These are phyloP conservation scores for Phodopus roborovskii DNA, from an alignment of 2,113 vertebrate species.

Conservation along the genomic window DNA sequence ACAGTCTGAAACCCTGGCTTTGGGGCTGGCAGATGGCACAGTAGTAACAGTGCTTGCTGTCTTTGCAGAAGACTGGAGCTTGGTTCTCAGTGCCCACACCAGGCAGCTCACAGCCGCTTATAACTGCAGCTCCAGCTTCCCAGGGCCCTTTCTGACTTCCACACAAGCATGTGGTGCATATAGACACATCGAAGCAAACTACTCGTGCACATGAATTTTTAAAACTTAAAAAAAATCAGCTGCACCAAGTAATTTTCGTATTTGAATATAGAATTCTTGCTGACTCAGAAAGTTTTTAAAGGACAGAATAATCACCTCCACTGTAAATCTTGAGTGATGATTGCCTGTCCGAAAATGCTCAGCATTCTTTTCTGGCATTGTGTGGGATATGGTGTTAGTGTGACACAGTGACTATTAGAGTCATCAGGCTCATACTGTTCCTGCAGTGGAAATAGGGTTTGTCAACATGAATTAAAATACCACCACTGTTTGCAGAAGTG, in stretches of 20 bases:
- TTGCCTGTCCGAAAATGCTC: neutral
- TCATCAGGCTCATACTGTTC: conserved; percentile 2
- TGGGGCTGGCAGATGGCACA: neutral
- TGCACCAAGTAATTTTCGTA: neutral
- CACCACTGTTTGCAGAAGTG: neutral
- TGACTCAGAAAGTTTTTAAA: conserved; percentile 20
- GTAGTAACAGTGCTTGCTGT: neutral
- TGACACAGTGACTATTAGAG: neutral
- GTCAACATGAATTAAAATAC: neutral
- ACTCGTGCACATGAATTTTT: neutral
- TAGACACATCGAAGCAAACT: neutral
- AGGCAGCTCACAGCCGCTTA: neutral
- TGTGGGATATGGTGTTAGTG: neutral
- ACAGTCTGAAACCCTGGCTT: neutral
- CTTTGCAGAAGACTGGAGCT: neutral
- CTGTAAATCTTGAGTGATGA: neutral
- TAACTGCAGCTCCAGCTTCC: neutral
- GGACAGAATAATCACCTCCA: neutral
- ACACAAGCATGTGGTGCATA: neutral
- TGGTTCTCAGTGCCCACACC: no score
- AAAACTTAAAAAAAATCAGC: neutral
- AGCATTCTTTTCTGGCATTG: neutral
- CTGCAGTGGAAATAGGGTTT: conserved; percentile 21
- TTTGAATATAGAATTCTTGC: conserved; percentile 3
- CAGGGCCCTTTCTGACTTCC: no score